phyloP scores from a whole-genome alignment of 2,888 invertebrate species.

The Chymomyza amoena region DNA sequence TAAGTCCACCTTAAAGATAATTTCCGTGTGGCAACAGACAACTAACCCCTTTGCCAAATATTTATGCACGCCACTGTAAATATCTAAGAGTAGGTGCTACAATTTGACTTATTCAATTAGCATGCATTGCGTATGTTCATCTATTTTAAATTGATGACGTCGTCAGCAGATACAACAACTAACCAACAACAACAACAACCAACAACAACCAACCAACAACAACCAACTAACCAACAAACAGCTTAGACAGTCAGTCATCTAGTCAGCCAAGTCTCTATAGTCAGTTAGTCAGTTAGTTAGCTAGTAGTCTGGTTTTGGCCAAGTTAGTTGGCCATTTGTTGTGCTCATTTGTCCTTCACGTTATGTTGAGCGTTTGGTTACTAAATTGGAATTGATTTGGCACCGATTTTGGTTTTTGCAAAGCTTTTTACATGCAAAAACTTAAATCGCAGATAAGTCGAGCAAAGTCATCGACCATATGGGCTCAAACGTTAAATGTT shows the following conservation, averaged over 20 bases:
- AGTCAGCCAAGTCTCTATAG: neutral
- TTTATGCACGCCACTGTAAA: neutral
- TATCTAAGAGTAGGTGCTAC: slow-evolving; percentile 61
- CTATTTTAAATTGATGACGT: slow-evolving; percentile 73
- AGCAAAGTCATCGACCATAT: slow-evolving; percentile 43
- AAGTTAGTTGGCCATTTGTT: slow-evolving; percentile 3
- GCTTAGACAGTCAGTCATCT: neutral
- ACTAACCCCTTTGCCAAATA: neutral
- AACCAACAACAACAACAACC: neutral
- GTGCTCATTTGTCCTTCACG: slow-evolving; percentile 54
- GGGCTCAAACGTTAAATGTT: slow-evolving; percentile 48
- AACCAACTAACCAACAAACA: no score
- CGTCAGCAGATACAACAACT: slow-evolving; percentile 17
- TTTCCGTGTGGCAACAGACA: no score
- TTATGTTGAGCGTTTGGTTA: slow-evolving; percentile 37
- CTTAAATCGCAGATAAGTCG: neutral
- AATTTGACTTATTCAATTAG: slow-evolving; percentile 70
- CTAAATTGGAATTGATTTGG: slow-evolving; percentile 72
- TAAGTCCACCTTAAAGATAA: no score
- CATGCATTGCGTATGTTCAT: slow-evolving; percentile 69
- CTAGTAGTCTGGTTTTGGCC: neutral
- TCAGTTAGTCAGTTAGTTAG: neutral
- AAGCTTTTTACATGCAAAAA: slow-evolving; percentile 23
- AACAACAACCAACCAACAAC: no score
- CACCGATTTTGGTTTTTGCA: slow-evolving; percentile 45